A percentile compares a stretch with the other conserved stretches of the same genome.
These are phyloP conservation scores for Phocoena sinus DNA, from an alignment of 2,113 vertebrate species.

Conservation along the genomic window DNA sequence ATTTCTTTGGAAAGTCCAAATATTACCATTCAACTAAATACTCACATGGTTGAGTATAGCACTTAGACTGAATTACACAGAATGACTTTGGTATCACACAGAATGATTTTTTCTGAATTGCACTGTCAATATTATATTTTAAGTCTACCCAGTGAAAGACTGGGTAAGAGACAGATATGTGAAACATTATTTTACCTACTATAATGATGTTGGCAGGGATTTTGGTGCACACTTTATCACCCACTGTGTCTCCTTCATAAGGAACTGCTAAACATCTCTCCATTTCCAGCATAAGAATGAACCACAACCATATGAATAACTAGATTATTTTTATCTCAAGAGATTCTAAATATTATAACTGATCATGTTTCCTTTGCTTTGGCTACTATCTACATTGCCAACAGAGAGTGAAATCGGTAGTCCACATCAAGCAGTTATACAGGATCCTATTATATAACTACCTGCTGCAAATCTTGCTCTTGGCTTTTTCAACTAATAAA, in stretches of 20 bases:
- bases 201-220: background rate
- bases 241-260: background rate
- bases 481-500: background rate
- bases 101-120: background rate
- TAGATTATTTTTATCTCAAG: background rate
- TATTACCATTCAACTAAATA: background rate
- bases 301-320: background rate
- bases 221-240: background rate
- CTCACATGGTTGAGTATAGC: background rate
- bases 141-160: background rate
- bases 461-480: background rate
- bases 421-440: background rate
- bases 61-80: background rate
- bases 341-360: background rate
- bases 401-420: background rate
- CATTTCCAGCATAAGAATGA: background rate
- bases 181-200: background rate
- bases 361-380: background rate
- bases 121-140: background rate
- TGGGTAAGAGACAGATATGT: too few species aligned
- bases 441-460: background rate
- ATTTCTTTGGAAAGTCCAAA: background rate
- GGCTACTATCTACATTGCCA: background rate
- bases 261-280: background rate
- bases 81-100: background rate